phyloP scores from a whole-genome alignment of 1,140 invertebrate species.

The Neomicropteryx cornuta region DNA sequence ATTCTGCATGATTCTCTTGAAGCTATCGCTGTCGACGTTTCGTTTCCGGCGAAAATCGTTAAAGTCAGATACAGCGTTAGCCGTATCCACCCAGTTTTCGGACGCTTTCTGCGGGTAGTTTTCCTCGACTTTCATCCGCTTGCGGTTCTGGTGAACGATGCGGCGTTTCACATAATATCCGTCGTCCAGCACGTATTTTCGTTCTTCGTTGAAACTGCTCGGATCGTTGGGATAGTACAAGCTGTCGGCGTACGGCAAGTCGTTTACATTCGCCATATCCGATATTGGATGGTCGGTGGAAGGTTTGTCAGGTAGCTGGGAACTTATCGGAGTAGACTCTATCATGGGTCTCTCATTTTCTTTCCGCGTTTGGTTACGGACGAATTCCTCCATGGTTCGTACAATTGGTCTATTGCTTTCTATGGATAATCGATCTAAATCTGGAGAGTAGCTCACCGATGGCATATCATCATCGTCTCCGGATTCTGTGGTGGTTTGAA shows the following conservation, averaged over 20 bases:
- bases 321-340: not conserved
- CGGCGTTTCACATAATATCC: slow-evolving; percentile 12
- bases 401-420: too few relatives aligned
- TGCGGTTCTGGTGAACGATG: slow-evolving; percentile 14
- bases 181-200: slow-evolving; percentile 9
- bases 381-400: too few relatives aligned
- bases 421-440: too few relatives aligned
- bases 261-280: not conserved
- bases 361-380: slow-evolving; percentile 23
- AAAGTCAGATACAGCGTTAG: not conserved
- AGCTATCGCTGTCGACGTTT: not conserved
- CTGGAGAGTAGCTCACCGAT: not conserved
- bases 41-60: not conserved
- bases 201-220: slow-evolving; percentile 5
- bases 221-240: not conserved
- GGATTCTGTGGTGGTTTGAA: slow-evolving; percentile 8
- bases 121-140: slow-evolving; percentile 2
- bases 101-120: not conserved
- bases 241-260: not conserved
- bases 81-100: not conserved
- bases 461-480: not conserved
- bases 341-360: slow-evolving; percentile 20
- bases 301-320: not conserved
- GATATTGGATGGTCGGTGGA: not conserved
- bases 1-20: not conserved